phyloP scores from a whole-genome alignment of 2,113 vertebrate species.

The Ptyas mucosa region DNA sequence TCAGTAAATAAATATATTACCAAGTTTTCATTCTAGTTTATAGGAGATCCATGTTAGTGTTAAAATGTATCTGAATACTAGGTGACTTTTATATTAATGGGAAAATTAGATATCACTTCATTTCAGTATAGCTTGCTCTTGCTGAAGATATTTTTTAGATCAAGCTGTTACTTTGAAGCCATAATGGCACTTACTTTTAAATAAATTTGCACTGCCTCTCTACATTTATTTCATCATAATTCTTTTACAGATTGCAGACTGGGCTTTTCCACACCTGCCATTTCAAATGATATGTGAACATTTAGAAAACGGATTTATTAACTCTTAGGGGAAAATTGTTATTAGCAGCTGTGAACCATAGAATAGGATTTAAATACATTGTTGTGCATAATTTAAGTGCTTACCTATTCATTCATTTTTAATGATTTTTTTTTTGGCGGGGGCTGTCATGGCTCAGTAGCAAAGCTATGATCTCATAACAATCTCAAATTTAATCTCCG shows the following conservation, averaged over 20 bases:
- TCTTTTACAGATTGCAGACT: neutral
- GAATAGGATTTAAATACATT: neutral
- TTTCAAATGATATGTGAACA: neutral
- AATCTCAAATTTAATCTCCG: neutral
- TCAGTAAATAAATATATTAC: neutral
- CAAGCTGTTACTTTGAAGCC: neutral
- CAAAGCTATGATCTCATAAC: neutral
- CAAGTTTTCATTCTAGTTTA: neutral
- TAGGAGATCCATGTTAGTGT: neutral
- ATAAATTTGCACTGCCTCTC: neutral
- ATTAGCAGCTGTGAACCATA: neutral
- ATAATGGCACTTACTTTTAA: neutral
- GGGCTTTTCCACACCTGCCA: neutral
- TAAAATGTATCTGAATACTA: neutral
- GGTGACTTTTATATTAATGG: neutral
- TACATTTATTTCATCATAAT: neutral
- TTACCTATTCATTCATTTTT: neutral
- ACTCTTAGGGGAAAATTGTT: neutral
- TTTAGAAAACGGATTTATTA: neutral
- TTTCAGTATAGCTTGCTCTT: neutral
- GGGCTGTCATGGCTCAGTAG: neutral
- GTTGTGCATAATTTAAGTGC: neutral
- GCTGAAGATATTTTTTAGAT: neutral
- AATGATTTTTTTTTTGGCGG: neutral
- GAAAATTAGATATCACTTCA: neutral